Base-by-base conservation (phyloP, 2,113 vertebrate species). In the Cichladusa arquata region DNA sequence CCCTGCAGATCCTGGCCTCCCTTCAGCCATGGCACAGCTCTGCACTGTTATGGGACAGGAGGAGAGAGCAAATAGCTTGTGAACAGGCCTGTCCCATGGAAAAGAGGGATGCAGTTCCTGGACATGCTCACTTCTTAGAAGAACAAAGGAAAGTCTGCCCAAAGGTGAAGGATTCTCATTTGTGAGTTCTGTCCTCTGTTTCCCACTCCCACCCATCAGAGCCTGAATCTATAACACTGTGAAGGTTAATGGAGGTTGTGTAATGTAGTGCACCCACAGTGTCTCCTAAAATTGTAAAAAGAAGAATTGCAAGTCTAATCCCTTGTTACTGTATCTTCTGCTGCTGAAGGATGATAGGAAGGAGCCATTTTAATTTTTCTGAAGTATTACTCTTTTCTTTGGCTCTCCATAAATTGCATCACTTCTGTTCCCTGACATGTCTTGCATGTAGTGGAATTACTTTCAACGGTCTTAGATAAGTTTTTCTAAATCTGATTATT, bases 401-500 rank as follows among this genome's bases (percentile, higher is more conserved):
- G 47, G 5, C 24, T 72, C 12, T 56, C 50, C 48, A 56, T 87
- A 88, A 83, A 58, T 84, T 2, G 1, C 8, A 8, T 54, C 47
- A 38, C 38, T 88, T 72, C 62, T 92, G 22, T 54, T 95, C 54
- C 47, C 54, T 87, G 71, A 44, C 24, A 11, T 29, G 19, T 36
- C 90, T 94, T 94, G 50, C 54, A 36, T 87, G 44, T 22, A 88
- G 78, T 26, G 23, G 84, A 92, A 95, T 93, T 93, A 50, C 45
- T 95, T 90, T 91, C 51, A 77, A 13, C 24, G 67, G 25, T 29
- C 34, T 78, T 71, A 62, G 6, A 6, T 25, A 73, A 66, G 47
- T 50, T 92, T 85, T 94, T 70, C 54, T 70, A 93, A 93, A 95
- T 88, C 67, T 82, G 31, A 86, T 97, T 95, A 74, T 70, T 73